These are phyloP conservation scores for Trichosurus vulpecula DNA, from an alignment of 2,797 vertebrate species.

Conservation along the genomic window DNA sequence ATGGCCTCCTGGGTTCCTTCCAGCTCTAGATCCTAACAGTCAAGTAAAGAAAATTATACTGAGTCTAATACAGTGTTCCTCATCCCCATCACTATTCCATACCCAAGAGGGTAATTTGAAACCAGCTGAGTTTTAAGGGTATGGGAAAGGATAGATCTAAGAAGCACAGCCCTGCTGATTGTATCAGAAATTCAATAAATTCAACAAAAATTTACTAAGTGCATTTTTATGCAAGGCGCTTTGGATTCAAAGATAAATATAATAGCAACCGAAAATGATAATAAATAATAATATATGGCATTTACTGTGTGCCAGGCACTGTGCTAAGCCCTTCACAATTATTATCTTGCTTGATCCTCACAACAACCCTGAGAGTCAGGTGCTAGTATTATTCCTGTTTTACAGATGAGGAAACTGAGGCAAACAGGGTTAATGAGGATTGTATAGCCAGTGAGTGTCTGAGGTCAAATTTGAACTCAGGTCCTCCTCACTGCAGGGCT, in stretches of 20 bases:
- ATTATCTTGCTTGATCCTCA: neutral
- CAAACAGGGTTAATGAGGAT: neutral
- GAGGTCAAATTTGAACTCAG: neutral
- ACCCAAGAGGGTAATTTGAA: no score
- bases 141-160: neutral
- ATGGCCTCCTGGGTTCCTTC: neutral
- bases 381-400: neutral
- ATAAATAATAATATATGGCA: neutral
- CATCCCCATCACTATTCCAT: neutral
- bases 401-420: neutral
- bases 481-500: neutral
- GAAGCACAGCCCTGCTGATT: neutral
- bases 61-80: neutral
- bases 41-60: neutral
- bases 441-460: neutral
- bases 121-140: neutral
- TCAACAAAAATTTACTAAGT: neutral
- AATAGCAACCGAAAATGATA: neutral
- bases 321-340: neutral
- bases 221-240: neutral
- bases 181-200: neutral
- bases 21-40: neutral
- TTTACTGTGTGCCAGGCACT: neutral
- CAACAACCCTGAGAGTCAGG: neutral
- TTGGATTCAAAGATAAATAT: neutral